Evolutionary conservation across 92 coral and sea anemone species (phyloP), one percentile per base, ranked within the genome.

Genomic region (Epizoanthus scotinus): DNA sequence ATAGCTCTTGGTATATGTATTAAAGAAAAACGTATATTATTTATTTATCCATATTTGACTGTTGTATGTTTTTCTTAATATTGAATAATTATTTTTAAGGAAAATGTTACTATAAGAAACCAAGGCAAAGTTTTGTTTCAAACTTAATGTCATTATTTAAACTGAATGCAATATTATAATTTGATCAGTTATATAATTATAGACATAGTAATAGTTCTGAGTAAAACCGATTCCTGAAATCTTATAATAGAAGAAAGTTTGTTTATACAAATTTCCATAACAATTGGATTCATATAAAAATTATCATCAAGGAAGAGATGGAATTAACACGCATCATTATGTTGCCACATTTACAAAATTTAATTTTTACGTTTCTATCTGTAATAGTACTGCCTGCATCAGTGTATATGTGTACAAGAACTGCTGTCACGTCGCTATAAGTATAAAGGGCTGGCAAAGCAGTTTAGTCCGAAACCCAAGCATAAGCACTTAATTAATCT

Each of bases 31-130:
- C 8, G 0, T 69, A 40, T 49, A 69, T 69, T 40, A 69, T 53
- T 69, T 69, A 69, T 40, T 47, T 40, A 69, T 63, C 74, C 56
- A 20, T 69, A 69, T 69, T 69, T 49, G 55, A 28, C 42, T 69
- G 40, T 63, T 63, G 69, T 20, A 12, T 64, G 20, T 29, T 64
- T 44, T 29, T 28, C 40, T 63, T 1, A 64, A 64, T 63, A 64
- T 64, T 64, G 0, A 15, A 15, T 64, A 27, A 14, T 27, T 64
- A 36, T 64, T 64, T 14, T 13, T 26, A 29, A 17, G 67, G 29
- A 10, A 62, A 29, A 62, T 18, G 3, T 62, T 12, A 24, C 31
- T 18, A 44, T 44, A 44, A 20, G 38, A 62, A 26, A 62, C 18
- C 29, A 62, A 12, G 19, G 6, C 31, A 26, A 24, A 22, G 18